Evolutionary conservation across 2,797 vertebrate species (phyloP).

Genomic region (Etheostoma perlongum): DNA sequence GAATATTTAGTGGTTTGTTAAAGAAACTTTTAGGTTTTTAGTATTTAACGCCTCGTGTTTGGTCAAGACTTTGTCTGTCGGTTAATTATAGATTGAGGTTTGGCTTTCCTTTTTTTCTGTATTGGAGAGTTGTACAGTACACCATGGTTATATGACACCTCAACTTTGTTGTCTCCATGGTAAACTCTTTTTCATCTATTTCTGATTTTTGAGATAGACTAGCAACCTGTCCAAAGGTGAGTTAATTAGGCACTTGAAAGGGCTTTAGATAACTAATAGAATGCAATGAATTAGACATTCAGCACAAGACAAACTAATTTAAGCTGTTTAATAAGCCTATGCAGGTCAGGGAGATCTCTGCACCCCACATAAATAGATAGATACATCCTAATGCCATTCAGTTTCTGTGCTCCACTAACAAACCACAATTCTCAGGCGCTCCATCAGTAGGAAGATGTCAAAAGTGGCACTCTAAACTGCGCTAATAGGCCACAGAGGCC

Average conservation of each 20-base stretch:
- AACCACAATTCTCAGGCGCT: conserved; percentile 6
- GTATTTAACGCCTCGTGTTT: background rate
- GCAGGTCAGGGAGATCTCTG: background rate
- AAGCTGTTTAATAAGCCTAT: background rate
- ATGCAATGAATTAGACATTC: background rate
- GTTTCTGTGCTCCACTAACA: background rate
- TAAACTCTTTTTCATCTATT: background rate
- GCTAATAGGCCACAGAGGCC: conserved; percentile 30
- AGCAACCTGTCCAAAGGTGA: background rate
- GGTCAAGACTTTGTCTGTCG: background rate
- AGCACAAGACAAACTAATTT: background rate
- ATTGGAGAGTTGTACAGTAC: background rate
- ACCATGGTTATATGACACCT: background rate
- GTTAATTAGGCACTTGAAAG: background rate
- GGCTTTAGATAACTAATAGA: background rate
- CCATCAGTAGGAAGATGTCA: conserved; percentile 12
- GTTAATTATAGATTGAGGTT: conserved; percentile 14
- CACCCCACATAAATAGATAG: background rate
- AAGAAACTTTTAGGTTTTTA: background rate
- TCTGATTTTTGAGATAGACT: background rate
- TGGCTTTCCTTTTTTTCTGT: background rate
- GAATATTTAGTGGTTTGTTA: conserved; percentile 8
- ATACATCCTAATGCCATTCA: background rate
- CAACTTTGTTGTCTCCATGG: background rate
- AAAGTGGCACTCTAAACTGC: background rate